Base-by-base conservation (phyloP, 2,888 invertebrate species). In the Dichetophora obliterata region DNA sequence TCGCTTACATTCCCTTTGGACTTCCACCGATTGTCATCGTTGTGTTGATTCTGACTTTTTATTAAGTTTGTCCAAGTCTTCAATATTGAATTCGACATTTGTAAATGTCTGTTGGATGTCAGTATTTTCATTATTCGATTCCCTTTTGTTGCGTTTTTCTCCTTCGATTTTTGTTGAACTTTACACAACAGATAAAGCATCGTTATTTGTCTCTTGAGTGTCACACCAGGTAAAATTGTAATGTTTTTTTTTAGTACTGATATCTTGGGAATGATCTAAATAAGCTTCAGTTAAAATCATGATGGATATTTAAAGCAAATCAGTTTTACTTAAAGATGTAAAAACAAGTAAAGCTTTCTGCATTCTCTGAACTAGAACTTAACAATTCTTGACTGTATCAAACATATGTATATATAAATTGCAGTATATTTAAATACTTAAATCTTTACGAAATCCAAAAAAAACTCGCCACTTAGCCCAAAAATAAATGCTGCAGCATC, bases 11-110 rank as follows among this genome's bases (percentile, higher is more conserved):
- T 16, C 22, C 31, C 22, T 14, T 37, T 59, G 22, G 22, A 19
- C 19, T 71, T 34, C 24, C 37, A 14, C 24, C 61, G 61, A 75
- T 34, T 70, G 69, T 48, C 69, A 70, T 34, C 48, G 37, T 19
- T 52, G 43, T 61, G 57, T 63, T 31, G 73, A 63, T 65, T 31
- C 24, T 34, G 69, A 37, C 76, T 63, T 77, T 79, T 79, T 75
- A 78, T 80, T 78, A 77, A 68, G 71, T 52, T 68, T 76, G 77
- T 76, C 75, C 73, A 27, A 37, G 76, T 31, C 79, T 80, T 81
- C 80, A 82, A 82, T 82, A 82, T 81, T 82, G 82, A 77, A 82
- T 81, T 79, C 81, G 82, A 82, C 82, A 82, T 80, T 80, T 82
- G 82, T 82, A 80, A 78, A 78, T 80, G 82, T 81, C 82, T 79